Conservation (phyloP, 2,888 invertebrate species). For the Dicycla oo region DNA sequence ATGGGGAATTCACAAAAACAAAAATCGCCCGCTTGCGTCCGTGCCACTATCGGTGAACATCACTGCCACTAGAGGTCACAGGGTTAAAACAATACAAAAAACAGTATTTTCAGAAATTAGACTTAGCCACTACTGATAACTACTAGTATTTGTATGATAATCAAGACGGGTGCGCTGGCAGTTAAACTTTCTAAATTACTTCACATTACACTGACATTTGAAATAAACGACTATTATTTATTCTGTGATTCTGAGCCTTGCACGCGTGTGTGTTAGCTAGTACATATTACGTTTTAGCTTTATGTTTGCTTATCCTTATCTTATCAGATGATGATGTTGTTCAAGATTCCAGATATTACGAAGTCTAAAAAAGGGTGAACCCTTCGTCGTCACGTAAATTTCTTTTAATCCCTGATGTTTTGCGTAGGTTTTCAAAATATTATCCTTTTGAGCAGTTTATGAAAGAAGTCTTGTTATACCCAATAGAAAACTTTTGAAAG, state of each 20-base stretch:
- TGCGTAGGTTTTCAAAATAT: neutral
- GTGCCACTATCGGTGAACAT: neutral
- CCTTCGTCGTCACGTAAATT: neutral
- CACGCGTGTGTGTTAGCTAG: constrained; percentile 32
- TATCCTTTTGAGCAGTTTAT: neutral
- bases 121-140: neutral
- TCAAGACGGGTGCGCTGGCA: constrained; percentile 55
- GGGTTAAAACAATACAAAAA: constrained; percentile 17
- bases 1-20: constrained; percentile 25
- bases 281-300: constrained; percentile 25
- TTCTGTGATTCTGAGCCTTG: constrained; percentile 33
- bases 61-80: constrained; percentile 29
- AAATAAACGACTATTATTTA: constrained; percentile 53
- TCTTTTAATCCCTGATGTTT: neutral
- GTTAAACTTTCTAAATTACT: constrained; percentile 66
- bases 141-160: neutral
- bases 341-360: neutral
- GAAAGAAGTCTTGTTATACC: neutral
- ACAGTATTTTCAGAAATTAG: neutral
- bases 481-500: no score
- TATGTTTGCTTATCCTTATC: no score
- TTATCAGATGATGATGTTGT: neutral
- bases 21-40: neutral
- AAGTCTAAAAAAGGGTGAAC: neutral
- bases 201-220: constrained; percentile 62